These are phyloP conservation scores for Phaethon lepturus DNA, from an alignment of 2,113 vertebrate species.

Conservation along the genomic window DNA sequence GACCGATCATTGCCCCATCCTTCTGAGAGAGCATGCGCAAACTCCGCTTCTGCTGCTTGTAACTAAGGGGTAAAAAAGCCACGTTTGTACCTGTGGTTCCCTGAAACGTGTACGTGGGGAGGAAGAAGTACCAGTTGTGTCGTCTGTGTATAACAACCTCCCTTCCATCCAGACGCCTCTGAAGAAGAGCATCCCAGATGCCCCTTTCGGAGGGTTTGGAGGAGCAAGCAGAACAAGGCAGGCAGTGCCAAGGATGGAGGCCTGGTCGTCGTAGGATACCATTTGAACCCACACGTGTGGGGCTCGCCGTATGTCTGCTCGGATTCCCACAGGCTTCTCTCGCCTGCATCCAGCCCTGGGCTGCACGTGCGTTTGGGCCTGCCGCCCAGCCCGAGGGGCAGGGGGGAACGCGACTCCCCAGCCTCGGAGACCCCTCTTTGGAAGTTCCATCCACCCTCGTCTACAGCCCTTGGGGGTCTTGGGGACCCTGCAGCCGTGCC, in stretches of 20 bases:
- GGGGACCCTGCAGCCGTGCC: background rate
- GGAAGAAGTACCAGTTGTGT: rapidly evolving
- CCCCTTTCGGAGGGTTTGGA: background rate
- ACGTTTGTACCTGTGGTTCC: background rate
- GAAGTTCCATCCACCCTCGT: background rate
- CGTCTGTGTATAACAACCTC: background rate
- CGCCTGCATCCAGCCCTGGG: background rate
- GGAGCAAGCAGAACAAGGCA: background rate
- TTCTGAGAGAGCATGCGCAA: conserved; percentile 7
- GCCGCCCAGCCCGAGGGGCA: background rate
- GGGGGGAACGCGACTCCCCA: background rate
- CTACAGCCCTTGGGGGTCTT: background rate
- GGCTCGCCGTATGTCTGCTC: background rate
- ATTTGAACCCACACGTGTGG: background rate
- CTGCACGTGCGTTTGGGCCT: background rate
- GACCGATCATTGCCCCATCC: background rate
- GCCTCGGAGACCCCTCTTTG: background rate
- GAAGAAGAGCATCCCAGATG: background rate
- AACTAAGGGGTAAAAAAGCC: background rate
- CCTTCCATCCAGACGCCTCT: background rate
- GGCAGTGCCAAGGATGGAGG: background rate
- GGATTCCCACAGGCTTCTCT: background rate
- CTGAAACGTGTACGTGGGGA: background rate
- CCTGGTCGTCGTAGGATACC: background rate
- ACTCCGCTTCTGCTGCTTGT: conserved; percentile 16